Evolutionary conservation across 1,140 invertebrate species (phyloP), one percentile per base, ranked within the genome.

Genomic region (Hydropsyche tenuis): DNA sequence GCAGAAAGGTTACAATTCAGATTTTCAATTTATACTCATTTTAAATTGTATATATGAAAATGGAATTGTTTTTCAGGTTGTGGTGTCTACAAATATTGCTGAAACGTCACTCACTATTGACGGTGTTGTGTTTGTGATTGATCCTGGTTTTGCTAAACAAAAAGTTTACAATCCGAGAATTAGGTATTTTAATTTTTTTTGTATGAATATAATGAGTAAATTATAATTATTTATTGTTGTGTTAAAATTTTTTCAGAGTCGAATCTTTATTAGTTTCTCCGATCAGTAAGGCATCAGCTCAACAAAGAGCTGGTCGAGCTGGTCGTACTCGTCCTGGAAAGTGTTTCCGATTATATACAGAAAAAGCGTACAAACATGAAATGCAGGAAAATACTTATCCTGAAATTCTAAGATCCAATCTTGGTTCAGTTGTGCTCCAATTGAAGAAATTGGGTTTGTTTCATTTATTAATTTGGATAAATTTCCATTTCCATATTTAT

Each of bases 321-420:
- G 98, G 98, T 0, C 88, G 98, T 80, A 99, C 98, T 25, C 88
- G 92, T 56, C 97, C 98, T 0, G 98, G 98, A 46, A 99, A 99
- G 85, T 99, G 97, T 86, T 99, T 99, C 86, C 88, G 98, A 68
- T 86, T 99, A 0, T 99, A 99, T 82, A 99, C 98, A 0, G 98
- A 99, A 83, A 99, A 97, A 80, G 97, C 98, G 0, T 99, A 96
- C 83, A 98, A 97, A 82, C 92, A 95, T 79, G 98, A 99, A 83
- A 99, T 99, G 98, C 97, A 99, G 80, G 97, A 99, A 75, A 99
- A 99, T 79, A 99, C 98, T 0, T 99, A 99, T 84, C 97, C 98
- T 0, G 98, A 99, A 87, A 99, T 99, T 85, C 86, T 99, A 73
- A 83, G 96, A 79, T 98, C 96, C 23, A 99, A 99, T 89, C 88